These are phyloP conservation scores for mouse (Mus musculus) DNA, from an alignment of 2,113 vertebrate species.

Conservation along the genomic window GRCm39 chr15:5098001-5098500, in stretches of 20 bases:
- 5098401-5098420: neutral
- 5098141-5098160: neutral
- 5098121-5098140: neutral
- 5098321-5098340: neutral
- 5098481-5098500: neutral
- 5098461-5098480: neutral
- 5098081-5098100: neutral
- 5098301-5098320: neutral
- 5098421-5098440: neutral
- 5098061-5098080: neutral
- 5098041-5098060: neutral
- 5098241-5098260: neutral
- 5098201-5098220: neutral
- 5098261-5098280: neutral
- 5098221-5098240: neutral
- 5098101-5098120: neutral
- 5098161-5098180: neutral
- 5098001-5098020: neutral
- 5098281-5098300: neutral
- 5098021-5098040: neutral
- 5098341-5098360: neutral
- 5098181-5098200: neutral
- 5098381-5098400: neutral
- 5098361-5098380: neutral
- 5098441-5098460: conserved; percentile 3